phyloP scores from a whole-genome alignment of 2,888 invertebrate genomes.

The Xylota segnis region DNA sequence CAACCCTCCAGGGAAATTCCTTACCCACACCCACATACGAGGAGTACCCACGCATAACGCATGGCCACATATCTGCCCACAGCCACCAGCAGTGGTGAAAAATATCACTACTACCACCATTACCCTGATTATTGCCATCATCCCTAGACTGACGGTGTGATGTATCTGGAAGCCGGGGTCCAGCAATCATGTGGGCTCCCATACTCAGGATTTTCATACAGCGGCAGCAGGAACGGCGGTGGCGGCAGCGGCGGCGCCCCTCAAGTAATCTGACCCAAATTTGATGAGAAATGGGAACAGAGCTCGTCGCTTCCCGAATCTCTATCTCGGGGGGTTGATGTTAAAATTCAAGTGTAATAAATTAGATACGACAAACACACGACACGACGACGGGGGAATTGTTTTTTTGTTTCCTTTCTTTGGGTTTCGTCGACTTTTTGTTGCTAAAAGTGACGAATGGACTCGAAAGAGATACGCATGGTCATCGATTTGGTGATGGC shows the following conservation, averaged over 20 bases:
- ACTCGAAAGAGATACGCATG: conserved; percentile 50
- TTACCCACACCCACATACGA: conserved; percentile 45
- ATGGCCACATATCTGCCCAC: conserved; percentile 25
- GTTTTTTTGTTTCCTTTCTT: conserved; percentile 22
- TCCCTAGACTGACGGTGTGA: conserved; percentile 29
- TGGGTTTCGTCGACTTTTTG: conserved; percentile 29
- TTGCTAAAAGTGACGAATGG: conserved; percentile 49
- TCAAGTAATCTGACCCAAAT: conserved; percentile 75
- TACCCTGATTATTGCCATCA: conserved; percentile 57
- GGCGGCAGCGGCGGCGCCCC: conserved; percentile 49
- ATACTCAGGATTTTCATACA: conserved; percentile 35
- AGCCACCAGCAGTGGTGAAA: conserved; percentile 13
- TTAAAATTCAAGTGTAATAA: conserved; percentile 58
- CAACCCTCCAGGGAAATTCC: conserved; percentile 54
- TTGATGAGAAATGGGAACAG: conserved; percentile 68
- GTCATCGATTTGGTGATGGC: conserved; percentile 64
- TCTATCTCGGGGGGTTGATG: conserved; percentile 59
- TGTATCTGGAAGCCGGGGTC: conserved; percentile 52
- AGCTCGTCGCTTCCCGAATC: conserved; percentile 44
- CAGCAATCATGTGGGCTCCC: conserved; percentile 71
- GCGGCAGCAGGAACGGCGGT: neutral
- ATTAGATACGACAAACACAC: conserved; percentile 69
- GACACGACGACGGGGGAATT: conserved; percentile 30
- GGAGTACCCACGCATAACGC: conserved; percentile 31
- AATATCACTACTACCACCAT: conserved; percentile 30